phyloP scores from a whole-genome alignment of 2,113 vertebrate genomes.

The Holacanthus passer region DNA sequence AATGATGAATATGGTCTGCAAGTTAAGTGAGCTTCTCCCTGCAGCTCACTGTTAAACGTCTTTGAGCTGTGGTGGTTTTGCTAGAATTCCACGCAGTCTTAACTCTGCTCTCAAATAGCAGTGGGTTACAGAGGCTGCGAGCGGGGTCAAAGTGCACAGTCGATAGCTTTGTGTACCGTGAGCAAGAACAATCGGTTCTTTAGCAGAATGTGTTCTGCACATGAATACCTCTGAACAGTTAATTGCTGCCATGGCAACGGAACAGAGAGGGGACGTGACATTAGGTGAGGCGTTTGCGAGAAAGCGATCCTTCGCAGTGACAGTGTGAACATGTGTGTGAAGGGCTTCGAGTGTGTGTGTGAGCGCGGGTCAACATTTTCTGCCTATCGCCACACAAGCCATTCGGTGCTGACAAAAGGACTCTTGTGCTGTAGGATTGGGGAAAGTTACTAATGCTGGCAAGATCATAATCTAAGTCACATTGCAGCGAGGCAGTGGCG shows the following conservation, averaged over 20 bases:
- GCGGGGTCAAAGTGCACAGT: constrained; percentile 63
- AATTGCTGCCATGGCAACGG: constrained; percentile 72
- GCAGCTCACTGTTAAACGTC: not conserved
- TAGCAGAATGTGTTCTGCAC: constrained; percentile 48
- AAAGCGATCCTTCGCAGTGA: constrained; percentile 40
- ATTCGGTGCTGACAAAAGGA: constrained; percentile 56
- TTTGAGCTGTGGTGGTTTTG: constrained; percentile 27
- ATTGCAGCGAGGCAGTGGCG: constrained; percentile 33
- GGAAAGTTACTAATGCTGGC: constrained; percentile 67
- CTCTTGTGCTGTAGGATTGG: constrained; percentile 57
- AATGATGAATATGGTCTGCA: not conserved
- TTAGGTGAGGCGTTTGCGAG: constrained; percentile 55
- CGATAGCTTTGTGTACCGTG: constrained; percentile 63
- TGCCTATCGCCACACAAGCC: constrained; percentile 52
- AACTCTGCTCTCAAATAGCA: constrained; percentile 57
- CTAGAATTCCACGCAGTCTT: constrained; percentile 64
- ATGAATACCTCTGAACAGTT: constrained; percentile 61
- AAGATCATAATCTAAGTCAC: constrained; percentile 65
- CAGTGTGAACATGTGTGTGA: constrained; percentile 48
- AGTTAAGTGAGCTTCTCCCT: constrained; percentile 5
- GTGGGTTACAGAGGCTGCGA: constrained; percentile 49
- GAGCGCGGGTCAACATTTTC: constrained; percentile 60
- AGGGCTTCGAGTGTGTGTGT: constrained; percentile 22
- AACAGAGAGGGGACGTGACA: constrained; percentile 61
- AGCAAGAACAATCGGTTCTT: constrained; percentile 64